Evolutionary conservation across 2,113 vertebrate species (phyloP).

Genomic region (Australoheros scitulus): DNA sequence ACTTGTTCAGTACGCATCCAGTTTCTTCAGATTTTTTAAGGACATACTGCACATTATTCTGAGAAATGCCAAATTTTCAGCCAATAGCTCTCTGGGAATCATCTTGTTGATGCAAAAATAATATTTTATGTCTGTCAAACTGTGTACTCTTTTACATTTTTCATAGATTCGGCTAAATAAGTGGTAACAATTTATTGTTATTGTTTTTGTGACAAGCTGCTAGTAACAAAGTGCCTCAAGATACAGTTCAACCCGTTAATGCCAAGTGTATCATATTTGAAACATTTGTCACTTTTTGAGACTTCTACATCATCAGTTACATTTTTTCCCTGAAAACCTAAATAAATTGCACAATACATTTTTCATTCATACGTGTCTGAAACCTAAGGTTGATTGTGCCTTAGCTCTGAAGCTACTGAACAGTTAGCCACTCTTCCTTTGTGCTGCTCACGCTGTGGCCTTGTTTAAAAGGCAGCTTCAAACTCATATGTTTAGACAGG

Average conservation of each 20-base stretch:
- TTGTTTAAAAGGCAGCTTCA: too few relatives aligned
- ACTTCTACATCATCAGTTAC: too few relatives aligned
- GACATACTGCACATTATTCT: background rate
- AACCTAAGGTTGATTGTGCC: background rate
- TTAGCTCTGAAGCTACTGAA: too few relatives aligned
- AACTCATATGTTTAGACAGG: too few relatives aligned
- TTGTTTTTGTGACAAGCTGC: background rate
- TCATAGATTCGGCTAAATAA: background rate
- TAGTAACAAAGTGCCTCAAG: background rate
- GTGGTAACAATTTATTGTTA: background rate
- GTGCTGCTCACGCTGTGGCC: too few relatives aligned
- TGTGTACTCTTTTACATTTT: background rate
- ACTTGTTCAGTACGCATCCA: background rate
- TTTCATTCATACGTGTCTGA: background rate
- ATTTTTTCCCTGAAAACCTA: too few relatives aligned
- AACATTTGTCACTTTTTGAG: too few relatives aligned
- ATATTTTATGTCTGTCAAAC: background rate
- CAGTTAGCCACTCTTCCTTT: too few relatives aligned
- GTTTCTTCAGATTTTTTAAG: background rate
- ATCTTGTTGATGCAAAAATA: background rate
- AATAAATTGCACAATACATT: too few relatives aligned
- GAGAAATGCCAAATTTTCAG: background rate
- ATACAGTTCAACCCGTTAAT: background rate
- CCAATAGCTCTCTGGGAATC: background rate
- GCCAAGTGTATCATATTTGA: too few relatives aligned